Evolutionary conservation across 2,113 vertebrate species (phyloP), one percentile per base, ranked within the genome.

Genomic region (Cryptotis parvus): DNA sequence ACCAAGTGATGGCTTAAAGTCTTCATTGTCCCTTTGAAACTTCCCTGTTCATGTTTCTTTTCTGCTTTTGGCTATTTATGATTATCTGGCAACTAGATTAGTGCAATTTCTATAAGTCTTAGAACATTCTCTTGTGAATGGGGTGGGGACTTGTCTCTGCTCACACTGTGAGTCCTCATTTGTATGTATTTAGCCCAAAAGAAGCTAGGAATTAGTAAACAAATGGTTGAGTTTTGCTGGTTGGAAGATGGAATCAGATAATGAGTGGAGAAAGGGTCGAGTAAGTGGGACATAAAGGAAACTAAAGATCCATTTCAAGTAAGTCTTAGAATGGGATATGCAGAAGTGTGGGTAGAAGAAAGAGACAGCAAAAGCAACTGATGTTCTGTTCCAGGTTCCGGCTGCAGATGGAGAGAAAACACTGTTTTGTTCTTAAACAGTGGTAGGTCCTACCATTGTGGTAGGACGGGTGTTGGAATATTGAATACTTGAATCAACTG

Each of bases 1-100:
- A 4, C 29, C 8, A 14, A 61, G n/a, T 20, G 20, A 86, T 4
- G 12, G 15, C 2, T 9, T 22, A 24, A 16, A 33, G 27, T 45
- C 14, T 3, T 1, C 55, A 8, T 27, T 11, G 18, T n/a, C 9
- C 61, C 33, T 41, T 35, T n/a, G 1, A 0, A 11, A 29, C 20
- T 18, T 45, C 24, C 39, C 31, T 11, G 5, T 1, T 16, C 43
- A 3, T 52, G 31, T 37, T 4, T 39, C 20, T 78, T 35, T 35
- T 11, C n/a, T 74, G n/a, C 16, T 33, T 61, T 77, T 37, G 18
- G 5, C 33, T 78, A 10, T 39, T 26, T 45, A 26, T 22, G 18
- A 18, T 70, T 31, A 49, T 39, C 9, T 26, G 66, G 69, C 24
- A 87, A 81, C 37, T 31, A 27, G 63, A 35, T 83, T 37, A n/a